Conservation (phyloP, 2,797 vertebrate species). For the Chelonia mydas region DNA sequence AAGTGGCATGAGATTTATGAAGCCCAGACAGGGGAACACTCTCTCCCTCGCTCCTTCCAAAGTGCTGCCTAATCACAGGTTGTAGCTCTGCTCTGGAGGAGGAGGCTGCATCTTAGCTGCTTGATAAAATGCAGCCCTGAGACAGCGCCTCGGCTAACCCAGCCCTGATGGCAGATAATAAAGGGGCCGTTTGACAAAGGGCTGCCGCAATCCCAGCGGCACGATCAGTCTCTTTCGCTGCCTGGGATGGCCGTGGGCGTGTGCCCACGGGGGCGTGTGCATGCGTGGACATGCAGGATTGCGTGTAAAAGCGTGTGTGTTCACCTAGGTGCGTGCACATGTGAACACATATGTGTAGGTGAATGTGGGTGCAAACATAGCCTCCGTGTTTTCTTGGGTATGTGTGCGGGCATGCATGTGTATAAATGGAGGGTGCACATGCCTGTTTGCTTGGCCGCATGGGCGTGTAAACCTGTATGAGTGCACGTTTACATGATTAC, state of each 20-base stretch:
- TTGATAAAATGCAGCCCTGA: conserved; percentile 37
- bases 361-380: neutral
- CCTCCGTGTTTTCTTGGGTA: neutral
- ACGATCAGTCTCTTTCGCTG: neutral
- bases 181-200: neutral
- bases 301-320: neutral
- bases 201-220: neutral
- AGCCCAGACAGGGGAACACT: neutral
- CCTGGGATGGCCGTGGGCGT: conserved; percentile 4
- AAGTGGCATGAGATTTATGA: conserved; percentile 55
- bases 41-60: conserved; percentile 21
- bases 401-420: neutral
- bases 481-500: too few species aligned
- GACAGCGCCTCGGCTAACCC: conserved; percentile 1
- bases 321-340: neutral
- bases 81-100: neutral
- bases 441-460: neutral
- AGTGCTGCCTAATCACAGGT: conserved; percentile 68
- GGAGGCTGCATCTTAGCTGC: conserved; percentile 23
- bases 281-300: neutral
- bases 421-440: neutral
- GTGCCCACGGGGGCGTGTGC: neutral
- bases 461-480: neutral
- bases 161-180: neutral
- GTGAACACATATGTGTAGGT: neutral